Base-by-base conservation (phyloP, 2,888 invertebrate genomes). In the Biston stratarius region DNA sequence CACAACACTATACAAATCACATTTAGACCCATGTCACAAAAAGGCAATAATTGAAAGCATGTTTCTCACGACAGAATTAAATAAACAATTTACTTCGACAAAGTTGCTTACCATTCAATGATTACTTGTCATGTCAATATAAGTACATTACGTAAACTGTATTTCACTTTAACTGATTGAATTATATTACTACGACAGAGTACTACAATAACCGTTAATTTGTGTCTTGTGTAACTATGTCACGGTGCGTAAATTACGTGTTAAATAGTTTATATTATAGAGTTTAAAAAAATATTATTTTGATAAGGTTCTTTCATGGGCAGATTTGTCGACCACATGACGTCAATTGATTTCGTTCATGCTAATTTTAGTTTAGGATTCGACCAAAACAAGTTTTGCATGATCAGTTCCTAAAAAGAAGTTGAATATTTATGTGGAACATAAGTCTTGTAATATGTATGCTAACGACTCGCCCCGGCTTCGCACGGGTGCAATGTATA, bases 331-430 rank as follows among this genome's bases (percentile, higher is more conserved):
- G 47, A 47, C 0, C 11, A 12, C 10, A 53, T 53, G 52, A 53
- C 52, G 52, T 53, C 52, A 53, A 38, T 15, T 6, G 52, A 53
- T 15, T 53, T 14, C 38, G 38, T 38, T 53, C 14, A 40, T 53
- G 52, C 38, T 53, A 53, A 53, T 53, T 53, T 53, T 38, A 53
- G 52, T 15, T 7, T 0, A 53, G 14, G 38, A 40, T 11, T 33
- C 38, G 15, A 9, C 38, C 52, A 53, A 53, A 53, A 53, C 38
- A 53, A 53, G 38, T 36, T n/a, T 38, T 15, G 52, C 38, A n/a
- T 36, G 10, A 38, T 51, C 11, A 34, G 38, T 14, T 53, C 38
- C 38, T 36, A 14, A 49, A 51, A 48, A 14, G 8, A 53, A 10
- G 15, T 36, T 9, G 8, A 9, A 36, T 7, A 7, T 51, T 36